phyloP scores from a whole-genome alignment of 2,113 vertebrate genomes.

The Chinchilla lanigera region DNA sequence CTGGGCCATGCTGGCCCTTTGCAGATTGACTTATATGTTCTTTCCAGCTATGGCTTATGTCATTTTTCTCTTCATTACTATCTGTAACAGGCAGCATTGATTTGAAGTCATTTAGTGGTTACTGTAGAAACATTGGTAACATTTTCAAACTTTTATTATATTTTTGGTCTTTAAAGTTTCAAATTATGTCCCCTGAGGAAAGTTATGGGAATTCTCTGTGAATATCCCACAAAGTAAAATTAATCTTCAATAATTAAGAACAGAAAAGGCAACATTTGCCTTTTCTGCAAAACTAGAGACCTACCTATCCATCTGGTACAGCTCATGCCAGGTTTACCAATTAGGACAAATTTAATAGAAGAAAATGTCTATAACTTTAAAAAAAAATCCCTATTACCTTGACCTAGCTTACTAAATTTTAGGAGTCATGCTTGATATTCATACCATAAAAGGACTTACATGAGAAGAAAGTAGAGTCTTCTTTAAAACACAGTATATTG shows the following conservation, averaged over 20 bases:
- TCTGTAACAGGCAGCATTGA: neutral
- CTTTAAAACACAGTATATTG: neutral
- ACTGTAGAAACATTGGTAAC: conserved; percentile 54
- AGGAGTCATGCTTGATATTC: neutral
- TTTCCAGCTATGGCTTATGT: neutral
- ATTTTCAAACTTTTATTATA: conserved; percentile 62
- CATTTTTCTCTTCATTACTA: neutral
- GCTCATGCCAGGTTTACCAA: conserved; percentile 60
- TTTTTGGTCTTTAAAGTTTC: conserved; percentile 63
- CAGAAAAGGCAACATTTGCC: conserved; percentile 33
- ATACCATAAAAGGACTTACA: neutral
- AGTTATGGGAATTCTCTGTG: conserved; percentile 52
- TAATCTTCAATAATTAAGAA: conserved; percentile 75
- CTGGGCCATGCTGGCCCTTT: neutral
- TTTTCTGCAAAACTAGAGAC: conserved; percentile 27
- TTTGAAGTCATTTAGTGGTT: conserved; percentile 32
- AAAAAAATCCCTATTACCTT: neutral
- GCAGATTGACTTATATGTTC: neutral
- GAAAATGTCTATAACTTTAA: conserved; percentile 17
- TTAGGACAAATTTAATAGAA: conserved; percentile 67
- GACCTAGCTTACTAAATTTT: conserved; percentile 16
- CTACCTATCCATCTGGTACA: conserved; percentile 65
- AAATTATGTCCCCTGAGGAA: conserved; percentile 64
- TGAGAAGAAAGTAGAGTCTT: neutral
- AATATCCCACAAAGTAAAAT: conserved; percentile 67